Conservation (phyloP, 2,888 invertebrate genomes). For the Sinhomidia bicolor region DNA sequence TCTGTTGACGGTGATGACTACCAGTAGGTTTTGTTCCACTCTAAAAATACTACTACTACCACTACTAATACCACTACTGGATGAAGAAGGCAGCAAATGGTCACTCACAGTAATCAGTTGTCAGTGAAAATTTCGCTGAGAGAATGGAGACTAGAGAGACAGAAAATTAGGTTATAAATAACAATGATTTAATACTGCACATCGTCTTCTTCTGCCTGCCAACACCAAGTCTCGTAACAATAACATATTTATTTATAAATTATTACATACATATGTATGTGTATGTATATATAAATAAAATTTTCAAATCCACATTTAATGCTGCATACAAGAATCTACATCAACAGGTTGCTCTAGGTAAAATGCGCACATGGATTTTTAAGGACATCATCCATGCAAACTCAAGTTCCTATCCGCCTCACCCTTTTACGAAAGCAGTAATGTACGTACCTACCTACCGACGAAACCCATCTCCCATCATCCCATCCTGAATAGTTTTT, state of each 20-base stretch:
- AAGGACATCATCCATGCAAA: not conserved
- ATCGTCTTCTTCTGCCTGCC: not conserved
- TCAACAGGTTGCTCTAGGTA: not conserved
- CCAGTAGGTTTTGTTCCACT: too few species aligned
- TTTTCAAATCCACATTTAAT: not conserved
- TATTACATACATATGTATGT: not conserved
- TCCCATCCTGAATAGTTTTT: not conserved
- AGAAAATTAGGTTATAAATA: slow-evolving; percentile 59
- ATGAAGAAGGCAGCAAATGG: not conserved
- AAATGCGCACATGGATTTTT: not conserved
- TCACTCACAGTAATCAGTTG: not conserved
- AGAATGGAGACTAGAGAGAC: not conserved
- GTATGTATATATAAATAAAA: too few species aligned
- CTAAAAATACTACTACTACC: too few species aligned
- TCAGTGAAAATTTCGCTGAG: slow-evolving; percentile 5
- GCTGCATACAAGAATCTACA: not conserved
- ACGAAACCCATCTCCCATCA: not conserved
- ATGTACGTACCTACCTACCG: not conserved
- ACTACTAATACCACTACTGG: too few species aligned
- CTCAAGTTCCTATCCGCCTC: not conserved
- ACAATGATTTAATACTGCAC: slow-evolving; percentile 53
- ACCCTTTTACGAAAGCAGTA: not conserved
- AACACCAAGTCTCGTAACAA: not conserved
- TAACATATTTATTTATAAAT: not conserved
- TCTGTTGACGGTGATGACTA: slow-evolving; percentile 5